A percentile compares a stretch with the other conserved stretches of the same genome.
These are phyloP conservation scores for Sinhomidia bicolor DNA, from an alignment of 2,888 invertebrate species.

Conservation along the genomic window DNA sequence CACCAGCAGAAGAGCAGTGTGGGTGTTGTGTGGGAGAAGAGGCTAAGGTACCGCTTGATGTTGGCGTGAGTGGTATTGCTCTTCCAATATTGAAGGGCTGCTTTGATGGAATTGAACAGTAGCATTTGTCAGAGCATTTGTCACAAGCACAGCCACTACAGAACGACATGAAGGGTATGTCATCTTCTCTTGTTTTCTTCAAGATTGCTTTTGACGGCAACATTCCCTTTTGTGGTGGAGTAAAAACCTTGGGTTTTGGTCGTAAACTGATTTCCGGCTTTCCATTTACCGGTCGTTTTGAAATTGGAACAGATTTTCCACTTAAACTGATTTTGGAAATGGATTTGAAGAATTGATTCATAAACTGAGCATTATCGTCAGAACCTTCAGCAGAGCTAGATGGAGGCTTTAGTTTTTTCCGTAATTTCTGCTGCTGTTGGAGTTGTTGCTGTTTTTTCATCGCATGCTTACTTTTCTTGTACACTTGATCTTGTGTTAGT, in stretches of 20 bases:
- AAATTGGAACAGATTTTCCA: constrained; percentile 41
- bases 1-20: constrained; percentile 41
- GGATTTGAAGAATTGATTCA: constrained; percentile 79
- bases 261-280: not conserved
- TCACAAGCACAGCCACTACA: constrained; percentile 94
- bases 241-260: constrained; percentile 21
- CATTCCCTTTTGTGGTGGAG: constrained; percentile 59
- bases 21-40: constrained; percentile 54
- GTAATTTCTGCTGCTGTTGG: constrained; percentile 67
- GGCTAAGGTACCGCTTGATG: constrained; percentile 57
- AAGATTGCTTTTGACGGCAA: constrained; percentile 74
- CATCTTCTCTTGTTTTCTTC: constrained; percentile 75
- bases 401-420: constrained; percentile 62
- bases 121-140: constrained; percentile 90
- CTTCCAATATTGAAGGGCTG: constrained; percentile 66
- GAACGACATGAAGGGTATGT: constrained; percentile 79
- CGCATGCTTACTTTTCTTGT: constrained; percentile 93
- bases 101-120: constrained; percentile 86
- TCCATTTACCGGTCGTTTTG: constrained; percentile 24
- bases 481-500: constrained; percentile 94
- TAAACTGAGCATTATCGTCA: constrained; percentile 79
- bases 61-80: constrained; percentile 64
- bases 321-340: constrained; percentile 77
- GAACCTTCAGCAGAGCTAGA: constrained; percentile 57
- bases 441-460: constrained; percentile 89